Conservation (phyloP, 2,888 invertebrate genomes). For the Holacanthella duospinosa region DNA sequence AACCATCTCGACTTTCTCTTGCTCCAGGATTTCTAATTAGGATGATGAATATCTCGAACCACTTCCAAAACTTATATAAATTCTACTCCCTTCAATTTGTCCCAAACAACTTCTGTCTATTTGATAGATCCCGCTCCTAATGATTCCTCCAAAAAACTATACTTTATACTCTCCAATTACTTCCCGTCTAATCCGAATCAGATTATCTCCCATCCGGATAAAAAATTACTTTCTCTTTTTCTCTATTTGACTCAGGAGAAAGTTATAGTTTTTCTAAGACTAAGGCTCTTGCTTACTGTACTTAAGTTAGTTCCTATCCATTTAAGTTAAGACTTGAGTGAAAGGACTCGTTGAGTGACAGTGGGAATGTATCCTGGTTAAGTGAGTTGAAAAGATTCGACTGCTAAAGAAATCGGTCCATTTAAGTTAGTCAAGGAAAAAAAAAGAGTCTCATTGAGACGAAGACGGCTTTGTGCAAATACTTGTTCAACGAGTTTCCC, state of each 20-base stretch:
- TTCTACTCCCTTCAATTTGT: slow-evolving; percentile 26
- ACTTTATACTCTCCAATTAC: background rate
- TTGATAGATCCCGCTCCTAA: slow-evolving; percentile 20
- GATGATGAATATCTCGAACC: slow-evolving; percentile 32
- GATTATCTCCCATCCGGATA: too few species aligned
- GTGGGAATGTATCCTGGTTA: slow-evolving; percentile 10
- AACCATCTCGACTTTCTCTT: slow-evolving; percentile 22
- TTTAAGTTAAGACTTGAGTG: too few species aligned
- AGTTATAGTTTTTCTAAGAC: background rate
- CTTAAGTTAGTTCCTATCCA: too few species aligned
- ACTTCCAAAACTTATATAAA: slow-evolving; percentile 18
- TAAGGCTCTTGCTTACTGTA: background rate
- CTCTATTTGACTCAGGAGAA: background rate
- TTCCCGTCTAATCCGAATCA: background rate
- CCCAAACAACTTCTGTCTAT: slow-evolving; percentile 22
- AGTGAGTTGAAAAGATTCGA: slow-evolving; percentile 25
- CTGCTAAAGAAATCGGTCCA: slow-evolving; percentile 33
- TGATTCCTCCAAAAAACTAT: slow-evolving; percentile 22
- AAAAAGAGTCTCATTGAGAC: slow-evolving; percentile 10
- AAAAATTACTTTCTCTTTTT: background rate
- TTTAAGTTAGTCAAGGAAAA: slow-evolving; percentile 30
- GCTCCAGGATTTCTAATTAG: slow-evolving; percentile 33
- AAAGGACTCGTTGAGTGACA: background rate
- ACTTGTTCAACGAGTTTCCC: slow-evolving; percentile 16
- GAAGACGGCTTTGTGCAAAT: slow-evolving; percentile 24